Percentiles rank a stretch among this genome's conserved stretches.
phyloP scores from a whole-genome alignment of 2,113 vertebrate genomes.

The Atlantisia rogersi region DNA sequence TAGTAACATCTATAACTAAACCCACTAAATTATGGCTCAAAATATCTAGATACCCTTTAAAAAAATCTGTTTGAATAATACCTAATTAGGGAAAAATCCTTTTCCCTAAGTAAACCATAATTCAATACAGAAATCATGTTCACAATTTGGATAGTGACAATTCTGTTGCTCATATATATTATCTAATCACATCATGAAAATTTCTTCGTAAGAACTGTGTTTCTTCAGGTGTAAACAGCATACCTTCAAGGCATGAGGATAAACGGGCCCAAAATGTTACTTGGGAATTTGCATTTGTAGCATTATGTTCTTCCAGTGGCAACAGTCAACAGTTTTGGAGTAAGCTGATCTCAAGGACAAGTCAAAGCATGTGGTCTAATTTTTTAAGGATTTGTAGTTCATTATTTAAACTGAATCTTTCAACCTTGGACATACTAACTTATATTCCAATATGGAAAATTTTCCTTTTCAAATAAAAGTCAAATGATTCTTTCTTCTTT shows the following conservation, averaged over 20 bases:
- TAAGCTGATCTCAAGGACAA: neutral
- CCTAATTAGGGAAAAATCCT: neutral
- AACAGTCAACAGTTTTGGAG: neutral
- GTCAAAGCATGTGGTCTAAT: slow-evolving; percentile 19
- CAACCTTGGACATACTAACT: slow-evolving; percentile 23
- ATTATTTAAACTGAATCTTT: slow-evolving; percentile 63
- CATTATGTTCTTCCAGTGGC: neutral
- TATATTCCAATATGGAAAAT: slow-evolving; percentile 7
- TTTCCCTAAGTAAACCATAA: neutral
- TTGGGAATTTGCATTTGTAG: neutral
- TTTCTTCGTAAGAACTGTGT: neutral
- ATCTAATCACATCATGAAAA: neutral
- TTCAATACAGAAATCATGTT: neutral
- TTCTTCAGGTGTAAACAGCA: neutral
- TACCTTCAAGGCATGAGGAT: neutral
- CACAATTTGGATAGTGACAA: neutral
- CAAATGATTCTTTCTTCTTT: neutral
- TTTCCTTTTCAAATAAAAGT: neutral
- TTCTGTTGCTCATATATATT: neutral
- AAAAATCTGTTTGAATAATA: neutral
- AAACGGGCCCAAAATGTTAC: neutral
- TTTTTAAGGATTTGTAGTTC: slow-evolving; percentile 31
- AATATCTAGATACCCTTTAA: neutral
- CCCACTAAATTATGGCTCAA: neutral
- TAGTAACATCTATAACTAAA: neutral